A percentile compares a stretch with the other conserved stretches of the same genome.
Conservation (phyloP, 2,888 invertebrate species). For the Callyntrura sp. region DNA sequence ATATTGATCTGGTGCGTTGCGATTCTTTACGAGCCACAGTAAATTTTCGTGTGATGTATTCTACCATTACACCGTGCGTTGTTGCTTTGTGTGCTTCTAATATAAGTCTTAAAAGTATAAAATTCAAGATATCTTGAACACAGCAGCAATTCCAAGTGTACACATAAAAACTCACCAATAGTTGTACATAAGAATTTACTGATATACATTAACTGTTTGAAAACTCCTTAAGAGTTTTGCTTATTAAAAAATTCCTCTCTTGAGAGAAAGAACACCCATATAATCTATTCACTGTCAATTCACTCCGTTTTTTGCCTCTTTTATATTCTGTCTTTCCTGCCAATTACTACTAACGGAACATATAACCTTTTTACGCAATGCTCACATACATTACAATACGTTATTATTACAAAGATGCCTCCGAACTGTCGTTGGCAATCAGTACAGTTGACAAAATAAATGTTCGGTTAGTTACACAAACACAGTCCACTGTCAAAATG, state of each 20-base stretch:
- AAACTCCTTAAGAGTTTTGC: constrained; percentile 48
- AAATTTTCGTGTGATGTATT: constrained; percentile 50
- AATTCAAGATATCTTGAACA: too few species aligned
- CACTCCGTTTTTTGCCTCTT: not conserved
- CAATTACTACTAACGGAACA: constrained; percentile 78
- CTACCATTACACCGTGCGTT: too few species aligned
- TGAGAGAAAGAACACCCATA: constrained; percentile 40
- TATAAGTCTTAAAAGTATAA: too few species aligned
- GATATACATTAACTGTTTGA: constrained; percentile 30
- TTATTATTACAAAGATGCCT: not conserved
- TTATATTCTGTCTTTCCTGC: constrained; percentile 27
- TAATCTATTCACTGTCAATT: constrained; percentile 75
- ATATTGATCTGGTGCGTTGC: constrained; percentile 30
- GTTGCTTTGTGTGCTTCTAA: too few species aligned
- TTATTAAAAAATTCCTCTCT: constrained; percentile 82
- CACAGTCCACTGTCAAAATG: constrained; percentile 65
- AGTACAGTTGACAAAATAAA: constrained; percentile 63
- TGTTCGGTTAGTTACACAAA: constrained; percentile 49
- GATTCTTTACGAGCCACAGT: constrained; percentile 65
- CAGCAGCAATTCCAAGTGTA: too few species aligned
- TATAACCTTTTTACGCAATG: not conserved
- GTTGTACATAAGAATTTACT: constrained; percentile 39
- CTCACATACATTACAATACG: not conserved
- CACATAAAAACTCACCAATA: not conserved
- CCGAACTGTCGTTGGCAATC: constrained; percentile 42